These are phyloP conservation scores for Amaurobius ferox DNA, from an alignment of 2,888 invertebrate genomes.

Conservation along the genomic window DNA sequence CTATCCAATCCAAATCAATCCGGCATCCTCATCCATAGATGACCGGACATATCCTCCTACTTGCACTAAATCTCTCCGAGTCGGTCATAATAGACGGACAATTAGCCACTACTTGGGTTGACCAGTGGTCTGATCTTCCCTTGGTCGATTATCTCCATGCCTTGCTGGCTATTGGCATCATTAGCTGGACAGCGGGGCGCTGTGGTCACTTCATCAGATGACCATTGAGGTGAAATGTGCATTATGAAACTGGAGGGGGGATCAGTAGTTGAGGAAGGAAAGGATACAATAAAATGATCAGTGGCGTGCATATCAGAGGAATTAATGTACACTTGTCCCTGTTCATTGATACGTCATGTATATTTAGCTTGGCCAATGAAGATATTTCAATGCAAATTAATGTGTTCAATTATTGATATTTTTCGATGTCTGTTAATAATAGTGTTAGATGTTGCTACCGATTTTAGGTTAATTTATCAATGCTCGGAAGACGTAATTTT, in stretches of 20 bases:
- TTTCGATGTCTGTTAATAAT: too few relatives aligned
- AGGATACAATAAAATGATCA: not conserved
- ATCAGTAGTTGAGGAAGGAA: too few relatives aligned
- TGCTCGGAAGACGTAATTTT: too few relatives aligned
- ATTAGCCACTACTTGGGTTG: slow-evolving; percentile 61
- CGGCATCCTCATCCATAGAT: not conserved
- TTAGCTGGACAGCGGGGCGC: slow-evolving; percentile 40
- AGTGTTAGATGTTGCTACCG: too few relatives aligned
- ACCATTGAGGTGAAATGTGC: slow-evolving; percentile 48
- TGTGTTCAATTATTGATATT: too few relatives aligned
- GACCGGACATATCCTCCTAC: not conserved
- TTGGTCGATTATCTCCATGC: slow-evolving; percentile 49
- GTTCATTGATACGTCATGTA: too few relatives aligned
- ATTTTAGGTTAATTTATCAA: too few relatives aligned
- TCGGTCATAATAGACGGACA: slow-evolving; percentile 41
- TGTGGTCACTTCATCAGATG: slow-evolving; percentile 68
- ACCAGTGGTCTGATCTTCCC: slow-evolving; percentile 64
- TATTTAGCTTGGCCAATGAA: too few relatives aligned
- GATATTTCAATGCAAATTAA: too few relatives aligned
- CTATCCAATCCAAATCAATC: not conserved
- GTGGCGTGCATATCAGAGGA: too few relatives aligned
- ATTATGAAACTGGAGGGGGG: slow-evolving; percentile 16
- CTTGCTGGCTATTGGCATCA: slow-evolving; percentile 56
- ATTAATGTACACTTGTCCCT: too few relatives aligned
- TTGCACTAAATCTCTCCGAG: not conserved